These are phyloP conservation scores for Ascaphus truei DNA, from an alignment of 2,113 vertebrate genomes.

Conservation along the genomic window DNA sequence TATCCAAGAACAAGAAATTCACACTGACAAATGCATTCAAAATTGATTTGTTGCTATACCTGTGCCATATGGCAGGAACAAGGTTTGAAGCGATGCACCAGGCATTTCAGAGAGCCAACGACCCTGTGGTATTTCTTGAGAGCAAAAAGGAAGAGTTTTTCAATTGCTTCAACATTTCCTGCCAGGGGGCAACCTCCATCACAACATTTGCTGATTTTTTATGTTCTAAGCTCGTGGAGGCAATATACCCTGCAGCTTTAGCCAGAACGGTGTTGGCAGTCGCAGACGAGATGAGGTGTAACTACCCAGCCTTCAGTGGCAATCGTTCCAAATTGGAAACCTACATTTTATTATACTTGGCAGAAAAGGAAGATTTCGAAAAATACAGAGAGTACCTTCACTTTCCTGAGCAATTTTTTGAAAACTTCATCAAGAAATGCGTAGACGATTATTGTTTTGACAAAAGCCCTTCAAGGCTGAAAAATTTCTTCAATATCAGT, in stretches of 20 bases:
- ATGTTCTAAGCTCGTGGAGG: constrained; percentile 55
- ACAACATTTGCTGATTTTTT: constrained; percentile 54
- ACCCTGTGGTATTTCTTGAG: constrained; percentile 44
- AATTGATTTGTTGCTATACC: constrained; percentile 45
- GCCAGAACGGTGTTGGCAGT: constrained; percentile 47
- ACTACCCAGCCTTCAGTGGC: constrained; percentile 48
- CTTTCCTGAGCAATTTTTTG: constrained; percentile 13
- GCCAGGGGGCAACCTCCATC: constrained; percentile 52
- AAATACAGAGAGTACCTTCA: constrained; percentile 53
- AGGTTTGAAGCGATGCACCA: constrained; percentile 48
- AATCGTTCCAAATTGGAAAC: constrained; percentile 62
- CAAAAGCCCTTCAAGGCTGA: constrained; percentile 2
- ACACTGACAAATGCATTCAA: constrained; percentile 41
- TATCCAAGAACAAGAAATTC: neutral
- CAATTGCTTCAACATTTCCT: constrained; percentile 53
- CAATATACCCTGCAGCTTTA: constrained; percentile 20
- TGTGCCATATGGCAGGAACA: constrained; percentile 38
- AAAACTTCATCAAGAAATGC: constrained; percentile 42
- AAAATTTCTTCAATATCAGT: constrained; percentile 5
- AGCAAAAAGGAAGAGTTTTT: constrained; percentile 57
- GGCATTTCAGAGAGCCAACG: constrained; percentile 48
- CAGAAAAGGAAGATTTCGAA: constrained; percentile 59
- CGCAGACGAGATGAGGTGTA: constrained; percentile 46
- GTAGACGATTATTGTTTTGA: constrained; percentile 42
- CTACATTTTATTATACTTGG: constrained; percentile 58